phyloP scores from a whole-genome alignment of 2,888 invertebrate species.

The Lepas anatifera region DNA sequence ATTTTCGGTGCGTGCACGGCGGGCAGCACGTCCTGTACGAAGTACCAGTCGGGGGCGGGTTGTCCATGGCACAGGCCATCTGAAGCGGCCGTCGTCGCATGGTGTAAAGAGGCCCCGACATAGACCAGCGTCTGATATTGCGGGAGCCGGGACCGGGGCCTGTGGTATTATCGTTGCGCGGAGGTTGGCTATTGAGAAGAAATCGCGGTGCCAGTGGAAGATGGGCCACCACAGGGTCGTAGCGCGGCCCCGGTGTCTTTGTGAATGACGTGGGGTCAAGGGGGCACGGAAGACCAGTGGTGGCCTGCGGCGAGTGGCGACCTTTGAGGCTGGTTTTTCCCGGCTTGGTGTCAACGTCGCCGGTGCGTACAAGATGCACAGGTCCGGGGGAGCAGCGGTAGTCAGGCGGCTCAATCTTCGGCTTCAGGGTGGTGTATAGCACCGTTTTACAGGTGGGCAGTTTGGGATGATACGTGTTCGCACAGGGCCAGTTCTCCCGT shows the following conservation, averaged over 20 bases:
- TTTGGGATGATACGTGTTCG: background rate
- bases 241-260: background rate
- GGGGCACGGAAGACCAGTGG: background rate
- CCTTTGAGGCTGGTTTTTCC: background rate
- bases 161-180: background rate
- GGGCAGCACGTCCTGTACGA: background rate
- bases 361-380: background rate
- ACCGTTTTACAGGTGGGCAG: background rate
- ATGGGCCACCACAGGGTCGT: background rate
- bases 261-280: background rate
- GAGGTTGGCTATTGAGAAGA: background rate
- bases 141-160: background rate
- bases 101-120: background rate
- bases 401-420: background rate
- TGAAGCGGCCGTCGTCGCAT: background rate
- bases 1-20: background rate
- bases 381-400: constrained; percentile 1
- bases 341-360: background rate
- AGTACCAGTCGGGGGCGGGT: constrained; percentile 10
- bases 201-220: background rate
- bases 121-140: background rate
- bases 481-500: background rate
- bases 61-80: background rate
- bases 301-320: background rate
- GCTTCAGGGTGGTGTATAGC: background rate